Evolutionary conservation across 2,797 vertebrate species (phyloP).

Genomic region (Lepus townsendii): DNA sequence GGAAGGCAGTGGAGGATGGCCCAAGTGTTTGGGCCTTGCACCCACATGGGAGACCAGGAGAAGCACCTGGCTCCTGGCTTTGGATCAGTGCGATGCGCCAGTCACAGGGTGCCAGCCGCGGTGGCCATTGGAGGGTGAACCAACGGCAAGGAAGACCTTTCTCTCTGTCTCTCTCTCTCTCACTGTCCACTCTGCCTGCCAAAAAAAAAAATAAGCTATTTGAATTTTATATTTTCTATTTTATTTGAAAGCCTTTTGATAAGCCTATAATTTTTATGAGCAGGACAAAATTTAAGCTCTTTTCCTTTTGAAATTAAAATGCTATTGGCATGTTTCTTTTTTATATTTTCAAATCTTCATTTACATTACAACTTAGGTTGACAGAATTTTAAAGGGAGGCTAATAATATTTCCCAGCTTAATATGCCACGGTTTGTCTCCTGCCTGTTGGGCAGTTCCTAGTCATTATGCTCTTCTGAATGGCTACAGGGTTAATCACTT

Average conservation of each 20-base stretch:
- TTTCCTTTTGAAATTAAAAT: slow-evolving; percentile 40
- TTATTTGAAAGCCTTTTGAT: not conserved
- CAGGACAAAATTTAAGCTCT: not conserved
- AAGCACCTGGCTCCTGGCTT: too few relatives aligned
- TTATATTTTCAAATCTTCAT: slow-evolving; percentile 39
- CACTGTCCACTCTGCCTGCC: too few relatives aligned
- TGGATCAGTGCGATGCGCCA: too few relatives aligned
- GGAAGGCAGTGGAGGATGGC: too few relatives aligned
- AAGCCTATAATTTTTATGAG: not conserved
- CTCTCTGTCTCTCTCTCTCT: too few relatives aligned
- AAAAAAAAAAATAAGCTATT: not conserved
- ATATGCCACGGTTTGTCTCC: not conserved
- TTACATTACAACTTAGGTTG: slow-evolving; percentile 12
- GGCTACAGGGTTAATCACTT: slow-evolving; percentile 12
- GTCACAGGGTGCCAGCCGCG: too few relatives aligned
- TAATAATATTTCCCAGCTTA: not conserved
- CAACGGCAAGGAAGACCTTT: too few relatives aligned
- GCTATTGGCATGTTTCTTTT: not conserved
- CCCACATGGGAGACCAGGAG: too few relatives aligned
- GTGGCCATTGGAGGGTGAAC: too few relatives aligned
- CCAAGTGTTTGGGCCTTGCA: too few relatives aligned
- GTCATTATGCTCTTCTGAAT: not conserved
- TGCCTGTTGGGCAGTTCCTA: not conserved
- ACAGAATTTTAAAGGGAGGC: slow-evolving; percentile 67
- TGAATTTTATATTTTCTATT: not conserved